A percentile compares a stretch with the other conserved stretches of the same genome.
These are phyloP conservation scores for Scortum barcoo DNA, from an alignment of 2,113 vertebrate genomes.

Conservation along the genomic window DNA sequence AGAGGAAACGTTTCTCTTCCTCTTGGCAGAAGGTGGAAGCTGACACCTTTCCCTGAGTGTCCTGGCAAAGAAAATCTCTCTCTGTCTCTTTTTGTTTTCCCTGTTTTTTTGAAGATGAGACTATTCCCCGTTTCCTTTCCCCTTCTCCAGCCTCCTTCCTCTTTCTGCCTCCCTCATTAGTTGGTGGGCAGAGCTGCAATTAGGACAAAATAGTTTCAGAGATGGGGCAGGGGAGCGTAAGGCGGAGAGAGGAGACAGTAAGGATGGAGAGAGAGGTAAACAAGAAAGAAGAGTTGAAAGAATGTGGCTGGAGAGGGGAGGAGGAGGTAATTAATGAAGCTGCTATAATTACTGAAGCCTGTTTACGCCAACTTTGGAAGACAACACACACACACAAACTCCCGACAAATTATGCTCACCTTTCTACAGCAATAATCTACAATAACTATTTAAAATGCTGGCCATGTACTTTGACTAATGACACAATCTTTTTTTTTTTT, in stretches of 20 bases:
- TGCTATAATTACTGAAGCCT: constrained; percentile 72
- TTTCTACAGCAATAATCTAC: constrained; percentile 40
- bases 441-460: constrained; percentile 54
- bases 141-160: constrained; percentile 61
- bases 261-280: constrained; percentile 81
- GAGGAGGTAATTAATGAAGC: constrained; percentile 78
- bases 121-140: constrained; percentile 61
- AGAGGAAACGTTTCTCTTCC: constrained; percentile 58
- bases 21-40: constrained; percentile 71
- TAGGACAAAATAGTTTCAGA: constrained; percentile 68
- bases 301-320: constrained; percentile 60
- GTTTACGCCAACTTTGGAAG: constrained; percentile 69
- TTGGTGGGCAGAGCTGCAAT: constrained; percentile 75
- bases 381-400: constrained; percentile 32
- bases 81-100: constrained; percentile 39
- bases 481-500: constrained; percentile 39
- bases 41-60: constrained; percentile 73
- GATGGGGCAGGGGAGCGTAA: not conserved
- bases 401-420: constrained; percentile 35
- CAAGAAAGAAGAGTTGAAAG: constrained; percentile 71
- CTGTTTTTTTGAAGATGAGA: constrained; percentile 63
- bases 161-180: constrained; percentile 74
- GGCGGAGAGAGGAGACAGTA: constrained; percentile 69
- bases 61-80: constrained; percentile 71
- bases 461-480: constrained; percentile 35